Evolutionary conservation across 1,140 invertebrate species (phyloP).

Genomic region (Luehdorfia chinensis): DNA sequence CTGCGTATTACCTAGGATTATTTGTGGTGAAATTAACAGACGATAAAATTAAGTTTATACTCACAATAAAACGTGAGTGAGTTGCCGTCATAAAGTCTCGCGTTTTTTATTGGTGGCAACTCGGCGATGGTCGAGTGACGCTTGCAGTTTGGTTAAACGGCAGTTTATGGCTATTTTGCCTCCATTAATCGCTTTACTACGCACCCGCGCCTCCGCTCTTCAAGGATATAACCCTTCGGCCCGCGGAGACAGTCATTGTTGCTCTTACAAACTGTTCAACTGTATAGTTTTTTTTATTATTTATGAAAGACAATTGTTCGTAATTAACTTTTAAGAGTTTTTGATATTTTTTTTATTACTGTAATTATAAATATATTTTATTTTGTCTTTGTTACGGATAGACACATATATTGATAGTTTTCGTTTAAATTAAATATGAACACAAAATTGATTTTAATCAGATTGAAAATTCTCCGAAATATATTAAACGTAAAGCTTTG

Average conservation of each 20-base stretch:
- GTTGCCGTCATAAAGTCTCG: constrained; percentile 76
- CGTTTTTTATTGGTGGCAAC: constrained; percentile 75
- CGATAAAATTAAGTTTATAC: constrained; percentile 77
- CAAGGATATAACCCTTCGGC: constrained; percentile 47
- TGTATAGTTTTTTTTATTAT: background rate
- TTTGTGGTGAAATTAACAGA: constrained; percentile 77
- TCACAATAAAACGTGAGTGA: constrained; percentile 76
- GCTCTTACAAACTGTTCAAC: no score
- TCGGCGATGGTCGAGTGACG: constrained; percentile 68
- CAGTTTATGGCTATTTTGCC: constrained; percentile 75
- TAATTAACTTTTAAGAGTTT: background rate
- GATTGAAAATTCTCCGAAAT: no score
- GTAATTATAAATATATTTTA: background rate
- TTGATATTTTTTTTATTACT: background rate
- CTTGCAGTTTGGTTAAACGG: constrained; percentile 77
- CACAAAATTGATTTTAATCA: no score
- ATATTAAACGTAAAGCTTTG: no score
- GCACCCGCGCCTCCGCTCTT: constrained; percentile 51
- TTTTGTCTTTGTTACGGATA: no score
- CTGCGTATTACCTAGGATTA: constrained; percentile 66
- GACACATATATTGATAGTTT: no score
- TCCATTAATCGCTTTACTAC: constrained; percentile 76
- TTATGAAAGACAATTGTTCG: background rate
- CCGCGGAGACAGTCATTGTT: background rate
- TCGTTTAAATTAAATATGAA: no score